phyloP scores from a whole-genome alignment of 2,113 vertebrate genomes.

The Pan paniscus region DNA sequence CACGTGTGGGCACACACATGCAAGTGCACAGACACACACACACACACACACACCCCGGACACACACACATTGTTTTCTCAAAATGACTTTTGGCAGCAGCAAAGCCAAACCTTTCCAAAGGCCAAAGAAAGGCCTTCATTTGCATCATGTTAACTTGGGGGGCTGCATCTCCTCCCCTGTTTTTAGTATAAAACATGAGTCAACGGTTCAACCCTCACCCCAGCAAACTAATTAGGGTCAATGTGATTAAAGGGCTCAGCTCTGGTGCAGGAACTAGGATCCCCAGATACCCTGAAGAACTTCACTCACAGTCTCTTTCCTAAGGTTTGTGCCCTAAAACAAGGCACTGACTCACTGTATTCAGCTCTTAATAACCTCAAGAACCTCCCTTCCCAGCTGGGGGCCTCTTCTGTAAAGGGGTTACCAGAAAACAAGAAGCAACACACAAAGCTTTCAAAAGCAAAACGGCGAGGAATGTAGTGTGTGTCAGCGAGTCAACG shows the following conservation, averaged over 20 bases:
- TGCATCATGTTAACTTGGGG: not conserved
- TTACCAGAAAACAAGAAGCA: not conserved
- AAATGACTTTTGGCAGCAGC: not conserved
- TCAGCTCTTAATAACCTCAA: not conserved
- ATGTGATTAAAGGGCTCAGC: fast-evolving
- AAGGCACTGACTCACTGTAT: not conserved
- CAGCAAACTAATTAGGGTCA: fast-evolving
- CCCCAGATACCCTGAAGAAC: fast-evolving
- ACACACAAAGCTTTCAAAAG: not conserved
- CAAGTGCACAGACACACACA: not conserved
- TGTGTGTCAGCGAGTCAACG: not conserved
- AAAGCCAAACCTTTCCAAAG: not conserved
- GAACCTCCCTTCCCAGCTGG: not conserved
- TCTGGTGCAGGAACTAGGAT: not conserved
- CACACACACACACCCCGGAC: not conserved
- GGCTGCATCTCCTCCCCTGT: not conserved
- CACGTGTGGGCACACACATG: not conserved
- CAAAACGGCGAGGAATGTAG: fast-evolving
- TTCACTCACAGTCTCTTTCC: not conserved
- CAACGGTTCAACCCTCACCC: not conserved
- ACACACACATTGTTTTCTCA: not conserved
- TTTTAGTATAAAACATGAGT: not conserved
- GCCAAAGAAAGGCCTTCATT: not conserved
- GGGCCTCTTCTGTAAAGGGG: too few relatives aligned
- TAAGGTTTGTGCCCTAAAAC: too few relatives aligned